Evolutionary conservation across 1,140 invertebrate species (phyloP).

Genomic region (Camponotus pennsylvanicus): DNA sequence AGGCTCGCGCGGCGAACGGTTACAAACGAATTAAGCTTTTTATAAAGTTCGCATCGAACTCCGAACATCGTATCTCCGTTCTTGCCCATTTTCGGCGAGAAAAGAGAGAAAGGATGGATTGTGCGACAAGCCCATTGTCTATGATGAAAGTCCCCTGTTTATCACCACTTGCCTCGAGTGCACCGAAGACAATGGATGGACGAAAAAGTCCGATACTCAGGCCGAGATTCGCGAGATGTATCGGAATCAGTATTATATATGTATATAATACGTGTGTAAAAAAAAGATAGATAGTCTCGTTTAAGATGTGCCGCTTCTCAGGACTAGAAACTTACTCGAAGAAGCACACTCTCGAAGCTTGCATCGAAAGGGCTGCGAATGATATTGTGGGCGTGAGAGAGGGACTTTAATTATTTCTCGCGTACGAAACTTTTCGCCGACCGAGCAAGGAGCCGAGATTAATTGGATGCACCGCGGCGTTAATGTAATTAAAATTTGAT

Average conservation of each 20-base stretch:
- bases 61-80: neutral
- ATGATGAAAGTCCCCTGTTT: slow-evolving; percentile 52
- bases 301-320: slow-evolving; percentile 18
- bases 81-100: slow-evolving; percentile 9
- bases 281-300: neutral
- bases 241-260: neutral
- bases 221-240: neutral
- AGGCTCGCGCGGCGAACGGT: neutral
- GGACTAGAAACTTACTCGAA: slow-evolving; percentile 17
- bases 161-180: slow-evolving; percentile 55
- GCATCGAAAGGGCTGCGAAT: neutral
- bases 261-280: neutral
- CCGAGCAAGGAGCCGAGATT: slow-evolving; percentile 23
- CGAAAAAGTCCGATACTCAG: slow-evolving; percentile 65
- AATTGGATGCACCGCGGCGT: slow-evolving; percentile 42
- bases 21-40: slow-evolving; percentile 23
- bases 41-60: neutral
- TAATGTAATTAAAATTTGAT: slow-evolving; percentile 55
- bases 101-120: slow-evolving; percentile 4
- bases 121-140: slow-evolving; percentile 71
- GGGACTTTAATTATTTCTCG: slow-evolving; percentile 22
- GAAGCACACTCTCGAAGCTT: slow-evolving; percentile 12
- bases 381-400: neutral
- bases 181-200: slow-evolving; percentile 56
- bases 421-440: slow-evolving; percentile 37